Conservation (phyloP, 2,888 invertebrate species). For the Rhamnusium bicolor region DNA sequence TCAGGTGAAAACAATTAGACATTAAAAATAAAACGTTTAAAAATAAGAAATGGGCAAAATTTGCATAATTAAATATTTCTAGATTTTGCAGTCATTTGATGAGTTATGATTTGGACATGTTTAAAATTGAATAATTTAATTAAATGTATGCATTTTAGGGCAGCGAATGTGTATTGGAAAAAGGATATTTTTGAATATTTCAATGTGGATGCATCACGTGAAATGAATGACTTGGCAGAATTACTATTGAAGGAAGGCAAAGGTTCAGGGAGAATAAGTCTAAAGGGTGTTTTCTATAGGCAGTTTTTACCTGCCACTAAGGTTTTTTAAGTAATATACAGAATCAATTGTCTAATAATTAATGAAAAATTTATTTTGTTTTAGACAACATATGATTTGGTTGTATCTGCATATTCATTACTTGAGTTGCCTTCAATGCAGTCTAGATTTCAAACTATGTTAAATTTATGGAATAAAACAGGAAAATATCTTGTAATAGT, state of each 20-base stretch:
- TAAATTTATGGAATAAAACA: constrained; percentile 91
- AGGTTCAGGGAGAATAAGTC: constrained; percentile 75
- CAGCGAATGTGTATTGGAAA: constrained; percentile 82
- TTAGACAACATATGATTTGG: constrained; percentile 83
- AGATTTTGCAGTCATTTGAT: too few relatives aligned
- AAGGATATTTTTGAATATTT: constrained; percentile 85
- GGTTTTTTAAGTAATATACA: constrained; percentile 65
- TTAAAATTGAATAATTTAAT: neutral
- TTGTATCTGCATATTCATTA: constrained; percentile 85
- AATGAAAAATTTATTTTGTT: constrained; percentile 35
- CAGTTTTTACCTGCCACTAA: constrained; percentile 84
- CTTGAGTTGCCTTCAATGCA: constrained; percentile 83
- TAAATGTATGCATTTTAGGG: constrained; percentile 68
- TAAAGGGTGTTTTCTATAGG: constrained; percentile 81
- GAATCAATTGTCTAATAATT: neutral
- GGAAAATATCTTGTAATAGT: constrained; percentile 86
- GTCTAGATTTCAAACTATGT: constrained; percentile 79
- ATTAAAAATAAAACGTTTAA: too few relatives aligned
- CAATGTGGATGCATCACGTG: constrained; percentile 85
- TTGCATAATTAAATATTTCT: too few relatives aligned
- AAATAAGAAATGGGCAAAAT: too few relatives aligned
- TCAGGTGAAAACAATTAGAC: too few relatives aligned
- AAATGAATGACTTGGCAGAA: constrained; percentile 88
- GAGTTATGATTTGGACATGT: too few relatives aligned
- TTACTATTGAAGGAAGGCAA: constrained; percentile 80